Evolutionary conservation across 2,888 invertebrate genomes (phyloP).

Genomic region (Hydroisotoma schaefferi): DNA sequence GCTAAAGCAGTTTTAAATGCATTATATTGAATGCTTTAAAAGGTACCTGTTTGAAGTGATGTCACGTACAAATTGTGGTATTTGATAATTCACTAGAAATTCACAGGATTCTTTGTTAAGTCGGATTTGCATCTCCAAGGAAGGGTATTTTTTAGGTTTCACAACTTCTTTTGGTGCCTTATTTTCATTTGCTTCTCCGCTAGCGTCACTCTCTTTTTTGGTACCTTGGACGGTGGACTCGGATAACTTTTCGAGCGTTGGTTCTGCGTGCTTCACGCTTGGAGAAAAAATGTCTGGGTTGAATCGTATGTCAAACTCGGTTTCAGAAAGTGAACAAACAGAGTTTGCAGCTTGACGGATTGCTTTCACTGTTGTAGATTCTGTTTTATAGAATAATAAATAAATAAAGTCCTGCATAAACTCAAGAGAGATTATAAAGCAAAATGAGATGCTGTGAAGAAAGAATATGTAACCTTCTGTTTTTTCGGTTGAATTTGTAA

Average conservation of each 20-base stretch:
- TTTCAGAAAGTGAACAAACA: slow-evolving; percentile 90
- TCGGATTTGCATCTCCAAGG: slow-evolving; percentile 45
- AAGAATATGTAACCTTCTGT: slow-evolving; percentile 22
- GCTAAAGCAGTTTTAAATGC: background rate
- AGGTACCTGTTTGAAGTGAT: slow-evolving; percentile 48
- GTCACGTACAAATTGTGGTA: slow-evolving; percentile 76
- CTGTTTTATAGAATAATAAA: slow-evolving; percentile 7
- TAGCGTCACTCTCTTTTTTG: background rate
- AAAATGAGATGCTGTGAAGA: too few relatives aligned
- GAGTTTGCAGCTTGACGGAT: slow-evolving; percentile 85
- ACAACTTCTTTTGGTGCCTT: slow-evolving; percentile 18
- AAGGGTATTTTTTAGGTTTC: slow-evolving; percentile 43
- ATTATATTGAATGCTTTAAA: background rate
- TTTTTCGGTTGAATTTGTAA: slow-evolving; percentile 63
- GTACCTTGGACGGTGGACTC: background rate
- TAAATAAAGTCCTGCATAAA: background rate
- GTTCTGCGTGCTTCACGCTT: slow-evolving; percentile 77
- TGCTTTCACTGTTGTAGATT: slow-evolving; percentile 50
- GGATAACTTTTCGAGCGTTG: slow-evolving; percentile 53
- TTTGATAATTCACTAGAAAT: slow-evolving; percentile 86
- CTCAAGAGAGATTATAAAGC: too few relatives aligned
- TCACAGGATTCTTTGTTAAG: slow-evolving; percentile 93
- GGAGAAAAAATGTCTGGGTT: slow-evolving; percentile 98
- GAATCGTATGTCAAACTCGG: slow-evolving; percentile 94
- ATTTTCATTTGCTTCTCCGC: background rate